Conservation (phyloP, 1,140 invertebrate species). For the Bombus difficillimus region DNA sequence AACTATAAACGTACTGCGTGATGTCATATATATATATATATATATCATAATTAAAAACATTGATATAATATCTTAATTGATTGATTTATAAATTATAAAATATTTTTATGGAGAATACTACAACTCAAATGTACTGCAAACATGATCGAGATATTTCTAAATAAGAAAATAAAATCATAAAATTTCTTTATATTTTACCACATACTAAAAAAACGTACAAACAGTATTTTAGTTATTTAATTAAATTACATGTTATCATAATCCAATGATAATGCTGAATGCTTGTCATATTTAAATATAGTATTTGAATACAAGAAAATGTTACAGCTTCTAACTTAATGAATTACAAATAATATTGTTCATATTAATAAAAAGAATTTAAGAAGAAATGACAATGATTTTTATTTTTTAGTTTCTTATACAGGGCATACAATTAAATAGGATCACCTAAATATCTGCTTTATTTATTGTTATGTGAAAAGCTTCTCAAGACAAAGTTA, state of each 20-base stretch:
- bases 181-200: background rate
- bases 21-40: background rate
- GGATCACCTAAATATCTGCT: no score
- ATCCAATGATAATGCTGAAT: background rate
- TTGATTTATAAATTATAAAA: conserved; percentile 14
- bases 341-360: background rate
- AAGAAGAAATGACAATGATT: background rate
- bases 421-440: no score
- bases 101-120: background rate
- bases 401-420: background rate
- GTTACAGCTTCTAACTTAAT: background rate
- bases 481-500: no score
- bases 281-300: background rate
- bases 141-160: background rate
- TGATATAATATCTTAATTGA: background rate
- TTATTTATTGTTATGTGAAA: no score
- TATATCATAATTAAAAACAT: background rate
- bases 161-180: background rate
- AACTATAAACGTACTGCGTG: background rate
- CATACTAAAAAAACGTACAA: background rate
- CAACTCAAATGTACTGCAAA: background rate
- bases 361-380: background rate
- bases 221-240: background rate
- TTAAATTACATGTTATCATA: background rate
- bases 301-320: background rate